Conservation (phyloP, 92 coral and sea anemone genomes). For the Porites rus region DNA sequence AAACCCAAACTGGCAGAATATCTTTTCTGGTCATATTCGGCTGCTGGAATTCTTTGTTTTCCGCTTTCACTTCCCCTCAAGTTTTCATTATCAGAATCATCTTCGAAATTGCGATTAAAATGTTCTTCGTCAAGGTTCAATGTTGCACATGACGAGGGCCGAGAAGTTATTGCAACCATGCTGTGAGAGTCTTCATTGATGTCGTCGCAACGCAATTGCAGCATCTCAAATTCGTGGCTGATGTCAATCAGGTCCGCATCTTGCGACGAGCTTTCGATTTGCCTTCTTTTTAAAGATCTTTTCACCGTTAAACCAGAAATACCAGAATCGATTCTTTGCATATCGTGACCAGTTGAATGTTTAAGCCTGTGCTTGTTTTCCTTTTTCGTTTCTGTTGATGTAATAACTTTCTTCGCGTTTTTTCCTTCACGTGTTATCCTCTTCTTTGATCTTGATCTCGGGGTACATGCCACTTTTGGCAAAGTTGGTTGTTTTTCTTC, state of each 20-base stretch:
- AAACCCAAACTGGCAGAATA: not conserved
- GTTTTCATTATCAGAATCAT: not conserved
- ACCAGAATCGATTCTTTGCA: slow-evolving; percentile 8
- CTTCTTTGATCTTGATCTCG: not conserved
- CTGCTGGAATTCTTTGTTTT: not conserved
- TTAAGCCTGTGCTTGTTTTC: not conserved
- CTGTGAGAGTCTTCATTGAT: slow-evolving; percentile 18
- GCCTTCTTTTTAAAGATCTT: not conserved
- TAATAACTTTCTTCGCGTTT: not conserved
- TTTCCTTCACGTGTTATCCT: not conserved
- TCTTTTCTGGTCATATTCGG: not conserved
- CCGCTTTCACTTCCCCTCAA: not conserved
- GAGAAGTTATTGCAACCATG: slow-evolving; percentile 28
- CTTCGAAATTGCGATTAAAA: not conserved
- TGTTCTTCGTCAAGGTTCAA: not conserved
- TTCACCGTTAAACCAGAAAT: not conserved
- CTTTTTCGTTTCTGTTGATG: not conserved
- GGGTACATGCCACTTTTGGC: not conserved
- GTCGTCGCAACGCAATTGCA: not conserved
- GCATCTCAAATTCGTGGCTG: slow-evolving; percentile 2
- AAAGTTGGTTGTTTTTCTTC: not conserved
- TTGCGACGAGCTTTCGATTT: not conserved
- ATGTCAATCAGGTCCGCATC: not conserved
- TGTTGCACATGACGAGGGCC: slow-evolving; percentile 3
- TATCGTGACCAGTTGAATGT: not conserved